Conservation (phyloP, 2,113 vertebrate species). For the Tupaia chinensis region DNA sequence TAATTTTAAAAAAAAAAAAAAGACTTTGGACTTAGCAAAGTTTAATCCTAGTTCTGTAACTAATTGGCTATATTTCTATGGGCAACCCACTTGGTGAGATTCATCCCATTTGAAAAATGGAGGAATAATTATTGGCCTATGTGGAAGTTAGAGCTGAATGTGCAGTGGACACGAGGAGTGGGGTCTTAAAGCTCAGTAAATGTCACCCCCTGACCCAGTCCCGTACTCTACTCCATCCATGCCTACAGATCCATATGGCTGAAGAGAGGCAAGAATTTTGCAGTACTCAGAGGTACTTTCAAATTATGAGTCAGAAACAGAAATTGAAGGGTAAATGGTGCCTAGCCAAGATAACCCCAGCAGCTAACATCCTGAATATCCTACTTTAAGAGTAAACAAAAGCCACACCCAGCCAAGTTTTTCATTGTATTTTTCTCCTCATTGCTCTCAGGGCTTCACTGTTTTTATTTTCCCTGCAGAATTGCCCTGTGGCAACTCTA, state of each 20-base stretch:
- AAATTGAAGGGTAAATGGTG: fast-evolving
- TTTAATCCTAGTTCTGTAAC: neutral
- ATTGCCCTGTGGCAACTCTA: neutral
- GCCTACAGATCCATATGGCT: neutral
- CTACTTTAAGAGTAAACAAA: neutral
- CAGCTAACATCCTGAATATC: neutral
- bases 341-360: too few relatives aligned
- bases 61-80: neutral
- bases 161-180: neutral
- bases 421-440: neutral
- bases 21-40: neutral
- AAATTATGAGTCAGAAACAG: neutral
- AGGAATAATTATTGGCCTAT: neutral
- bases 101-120: neutral
- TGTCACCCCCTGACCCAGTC: neutral
- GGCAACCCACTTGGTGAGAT: neutral
- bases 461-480: neutral
- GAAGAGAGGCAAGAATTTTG: neutral
- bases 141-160: neutral
- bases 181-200: too few relatives aligned
- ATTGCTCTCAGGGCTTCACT: neutral
- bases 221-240: fast-evolving
- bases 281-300: neutral
- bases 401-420: neutral
- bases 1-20: neutral